These are phyloP conservation scores for Brachyrhaphis roseni DNA, from an alignment of 2,797 vertebrate genomes.

Conservation along the genomic window DNA sequence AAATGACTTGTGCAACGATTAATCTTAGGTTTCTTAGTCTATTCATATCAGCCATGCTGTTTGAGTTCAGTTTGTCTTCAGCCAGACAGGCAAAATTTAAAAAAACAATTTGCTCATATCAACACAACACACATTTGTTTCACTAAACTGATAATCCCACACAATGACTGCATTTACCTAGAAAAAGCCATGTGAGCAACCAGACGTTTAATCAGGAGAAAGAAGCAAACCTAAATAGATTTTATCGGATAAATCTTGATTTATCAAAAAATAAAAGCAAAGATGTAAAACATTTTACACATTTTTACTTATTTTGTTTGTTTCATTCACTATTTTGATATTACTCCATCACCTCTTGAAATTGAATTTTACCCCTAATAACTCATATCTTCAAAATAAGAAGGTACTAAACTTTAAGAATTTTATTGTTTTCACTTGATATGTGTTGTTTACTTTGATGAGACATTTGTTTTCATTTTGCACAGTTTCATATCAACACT, in stretches of 20 bases:
- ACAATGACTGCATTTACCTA: background rate
- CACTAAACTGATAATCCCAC: background rate
- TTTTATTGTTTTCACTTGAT: background rate
- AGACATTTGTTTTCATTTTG: conserved; percentile 18
- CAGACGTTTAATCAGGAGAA: background rate
- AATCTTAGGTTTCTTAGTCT: background rate
- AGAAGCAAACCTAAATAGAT: background rate
- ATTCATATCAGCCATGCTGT: background rate
- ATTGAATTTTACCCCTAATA: background rate
- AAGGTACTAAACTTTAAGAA: background rate
- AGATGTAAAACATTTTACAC: background rate
- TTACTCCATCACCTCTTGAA: background rate
- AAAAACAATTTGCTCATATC: background rate
- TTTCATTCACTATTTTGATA: background rate
- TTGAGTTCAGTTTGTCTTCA: background rate
- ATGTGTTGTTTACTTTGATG: conserved; percentile 39
- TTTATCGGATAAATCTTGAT: background rate
- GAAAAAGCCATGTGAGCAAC: background rate
- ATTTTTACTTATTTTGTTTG: background rate
- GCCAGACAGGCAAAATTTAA: too few relatives aligned
- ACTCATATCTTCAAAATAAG: background rate
- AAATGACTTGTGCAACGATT: background rate
- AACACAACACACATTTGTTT: background rate
- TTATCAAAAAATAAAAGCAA: background rate
- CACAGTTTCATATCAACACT: conserved; percentile 34